A percentile compares a stretch with the other conserved stretches of the same genome.
phyloP scores from a whole-genome alignment of 2,888 invertebrate genomes.

The Philereme transversata region DNA sequence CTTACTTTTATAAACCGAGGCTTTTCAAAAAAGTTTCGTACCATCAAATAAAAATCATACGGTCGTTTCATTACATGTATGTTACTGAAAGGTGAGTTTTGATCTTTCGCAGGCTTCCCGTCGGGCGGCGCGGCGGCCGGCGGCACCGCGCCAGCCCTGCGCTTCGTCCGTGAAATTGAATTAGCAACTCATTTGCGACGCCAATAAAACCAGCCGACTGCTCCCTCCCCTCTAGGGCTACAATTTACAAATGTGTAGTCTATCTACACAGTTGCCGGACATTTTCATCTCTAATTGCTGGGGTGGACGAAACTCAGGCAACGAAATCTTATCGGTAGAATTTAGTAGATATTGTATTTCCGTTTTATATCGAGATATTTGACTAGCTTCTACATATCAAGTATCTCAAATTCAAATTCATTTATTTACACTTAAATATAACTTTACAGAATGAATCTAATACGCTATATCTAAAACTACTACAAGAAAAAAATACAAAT shows the following conservation, averaged over 20 bases:
- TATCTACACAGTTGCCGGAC: conserved; percentile 16
- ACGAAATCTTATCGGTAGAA: neutral
- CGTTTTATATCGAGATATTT: too few species aligned
- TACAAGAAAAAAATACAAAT: too few species aligned
- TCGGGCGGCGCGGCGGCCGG: conserved; percentile 19
- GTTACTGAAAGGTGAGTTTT: neutral
- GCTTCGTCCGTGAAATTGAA: conserved; percentile 81
- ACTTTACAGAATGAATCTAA: too few species aligned
- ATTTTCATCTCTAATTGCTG: conserved; percentile 31
- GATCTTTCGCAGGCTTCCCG: neutral
- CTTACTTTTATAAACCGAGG: too few species aligned
- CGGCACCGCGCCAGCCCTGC: conserved; percentile 50
- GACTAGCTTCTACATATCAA: too few species aligned
- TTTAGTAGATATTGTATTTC: too few species aligned
- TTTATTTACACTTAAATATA: too few species aligned
- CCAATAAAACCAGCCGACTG: conserved; percentile 76
- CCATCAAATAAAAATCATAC: too few species aligned
- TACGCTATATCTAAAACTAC: too few species aligned
- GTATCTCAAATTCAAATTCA: too few species aligned
- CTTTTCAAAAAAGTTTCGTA: too few species aligned
- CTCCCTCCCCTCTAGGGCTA: conserved; percentile 46
- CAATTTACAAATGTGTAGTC: conserved; percentile 29
- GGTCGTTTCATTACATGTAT: neutral
- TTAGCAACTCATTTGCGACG: conserved; percentile 84
- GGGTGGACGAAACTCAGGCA: conserved; percentile 11